A percentile compares a stretch with the other conserved stretches of the same genome.
Conservation (phyloP, 2,797 vertebrate genomes). For the Lates japonicus region DNA sequence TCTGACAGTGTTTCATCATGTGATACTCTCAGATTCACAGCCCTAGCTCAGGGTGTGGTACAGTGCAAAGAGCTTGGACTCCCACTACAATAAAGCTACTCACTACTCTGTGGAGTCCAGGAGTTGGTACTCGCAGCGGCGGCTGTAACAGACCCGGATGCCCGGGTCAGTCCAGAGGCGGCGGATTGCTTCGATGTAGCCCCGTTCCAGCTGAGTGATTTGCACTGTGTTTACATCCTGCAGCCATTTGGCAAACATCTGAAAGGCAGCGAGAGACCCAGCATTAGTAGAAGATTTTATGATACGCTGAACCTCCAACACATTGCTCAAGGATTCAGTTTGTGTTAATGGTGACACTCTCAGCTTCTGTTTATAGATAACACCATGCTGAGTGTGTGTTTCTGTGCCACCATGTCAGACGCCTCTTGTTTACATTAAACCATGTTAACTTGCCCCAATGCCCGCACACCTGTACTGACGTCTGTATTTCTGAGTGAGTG, state of each 20-base stretch:
- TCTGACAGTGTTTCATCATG: conserved; percentile 14
- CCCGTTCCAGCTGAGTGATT: conserved; percentile 78
- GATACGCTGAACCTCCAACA: not conserved
- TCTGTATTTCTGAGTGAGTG: not conserved
- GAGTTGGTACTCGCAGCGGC: conserved; percentile 88
- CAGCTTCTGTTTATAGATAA: conserved; percentile 9
- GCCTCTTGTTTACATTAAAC: conserved; percentile 2
- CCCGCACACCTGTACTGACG: not conserved
- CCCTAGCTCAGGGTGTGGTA: conserved; percentile 4
- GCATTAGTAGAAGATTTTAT: not conserved
- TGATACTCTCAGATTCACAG: not conserved
- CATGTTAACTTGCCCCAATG: not conserved
- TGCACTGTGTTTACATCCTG: conserved; percentile 79
- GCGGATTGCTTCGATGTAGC: conserved; percentile 77
- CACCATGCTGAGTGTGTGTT: not conserved
- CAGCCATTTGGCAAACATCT: conserved; percentile 79
- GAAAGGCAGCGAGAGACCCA: conserved; percentile 7
- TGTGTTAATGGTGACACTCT: not conserved
- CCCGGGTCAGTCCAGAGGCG: conserved; percentile 86
- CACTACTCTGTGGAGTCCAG: conserved; percentile 90
- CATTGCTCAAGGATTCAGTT: not conserved
- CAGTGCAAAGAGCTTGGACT: not conserved
- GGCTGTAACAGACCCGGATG: conserved; percentile 83
- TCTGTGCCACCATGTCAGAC: conserved; percentile 2
- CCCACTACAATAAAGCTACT: conserved; percentile 59